Evolutionary conservation across 2,113 vertebrate genomes (phyloP).

Genomic region (Cygnus atratus): DNA sequence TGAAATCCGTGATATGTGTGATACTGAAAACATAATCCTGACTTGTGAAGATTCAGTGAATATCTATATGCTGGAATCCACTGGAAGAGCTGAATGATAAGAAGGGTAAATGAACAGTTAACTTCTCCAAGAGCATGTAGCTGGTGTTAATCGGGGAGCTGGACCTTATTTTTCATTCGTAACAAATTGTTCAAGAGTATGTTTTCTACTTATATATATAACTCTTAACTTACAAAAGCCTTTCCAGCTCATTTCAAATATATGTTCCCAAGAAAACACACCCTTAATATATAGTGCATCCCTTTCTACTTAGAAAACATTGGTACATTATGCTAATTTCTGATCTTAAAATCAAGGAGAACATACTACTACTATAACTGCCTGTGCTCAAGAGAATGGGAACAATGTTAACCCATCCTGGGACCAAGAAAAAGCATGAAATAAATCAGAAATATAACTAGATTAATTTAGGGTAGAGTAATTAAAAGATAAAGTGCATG

Average conservation of each 20-base stretch:
- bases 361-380: background rate
- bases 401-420: background rate
- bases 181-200: background rate
- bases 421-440: constrained; percentile 15
- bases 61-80: background rate
- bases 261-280: background rate
- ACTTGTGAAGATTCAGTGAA: background rate
- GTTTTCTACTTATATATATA: background rate
- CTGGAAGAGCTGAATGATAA: background rate
- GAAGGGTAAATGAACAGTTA: background rate
- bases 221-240: background rate
- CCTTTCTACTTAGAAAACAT: background rate
- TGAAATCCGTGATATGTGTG: background rate
- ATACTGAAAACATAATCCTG: background rate
- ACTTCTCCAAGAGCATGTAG: background rate
- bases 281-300: background rate
- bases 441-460: constrained; percentile 51
- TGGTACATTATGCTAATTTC: background rate
- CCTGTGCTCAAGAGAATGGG: background rate
- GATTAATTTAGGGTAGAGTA: constrained; percentile 58
- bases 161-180: background rate
- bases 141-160: background rate
- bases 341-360: constrained; percentile 5
- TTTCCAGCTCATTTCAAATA: background rate
- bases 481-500: constrained; percentile 61